Percentiles rank a stretch among this genome's conserved stretches.
These are phyloP conservation scores for Bufo bufo DNA, from an alignment of 2,113 vertebrate species.

Conservation along the genomic window DNA sequence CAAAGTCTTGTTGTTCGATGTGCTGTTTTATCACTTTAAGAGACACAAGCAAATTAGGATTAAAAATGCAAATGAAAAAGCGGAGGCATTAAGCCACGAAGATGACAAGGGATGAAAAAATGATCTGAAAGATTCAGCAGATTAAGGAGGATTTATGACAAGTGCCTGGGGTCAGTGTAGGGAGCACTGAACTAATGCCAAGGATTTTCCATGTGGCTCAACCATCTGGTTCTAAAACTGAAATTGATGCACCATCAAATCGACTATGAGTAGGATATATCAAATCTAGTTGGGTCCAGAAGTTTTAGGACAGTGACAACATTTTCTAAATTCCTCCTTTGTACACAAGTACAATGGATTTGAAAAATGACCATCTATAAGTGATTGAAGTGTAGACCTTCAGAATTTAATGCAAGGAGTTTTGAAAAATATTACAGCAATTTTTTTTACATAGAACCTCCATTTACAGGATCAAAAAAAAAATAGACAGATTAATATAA, in stretches of 20 bases:
- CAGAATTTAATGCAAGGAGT: no score
- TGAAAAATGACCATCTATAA: no score
- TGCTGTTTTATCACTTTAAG: not conserved
- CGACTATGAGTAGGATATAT: no score
- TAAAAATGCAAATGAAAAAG: conserved; percentile 31
- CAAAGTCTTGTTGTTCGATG: not conserved
- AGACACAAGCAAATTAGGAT: not conserved
- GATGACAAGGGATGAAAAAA: conserved; percentile 38
- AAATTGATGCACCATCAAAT: not conserved
- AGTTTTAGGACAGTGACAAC: no score
- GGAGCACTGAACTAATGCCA: not conserved
- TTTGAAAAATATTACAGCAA: no score
- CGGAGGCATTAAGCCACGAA: not conserved
- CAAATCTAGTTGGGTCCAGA: no score
- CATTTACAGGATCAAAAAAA: no score
- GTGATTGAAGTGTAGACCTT: no score
- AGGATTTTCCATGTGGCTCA: conserved; percentile 3
- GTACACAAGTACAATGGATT: no score
- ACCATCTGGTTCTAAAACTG: conserved; percentile 6
- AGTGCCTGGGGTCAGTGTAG: conserved; percentile 14
- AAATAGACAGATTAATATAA: no score
- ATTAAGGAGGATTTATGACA: conserved; percentile 29
- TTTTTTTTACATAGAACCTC: no score
- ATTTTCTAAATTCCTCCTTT: no score
- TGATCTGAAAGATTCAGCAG: not conserved